Base-by-base conservation (phyloP, 2,888 invertebrate genomes). In the Pristionchus japonicus region DNA sequence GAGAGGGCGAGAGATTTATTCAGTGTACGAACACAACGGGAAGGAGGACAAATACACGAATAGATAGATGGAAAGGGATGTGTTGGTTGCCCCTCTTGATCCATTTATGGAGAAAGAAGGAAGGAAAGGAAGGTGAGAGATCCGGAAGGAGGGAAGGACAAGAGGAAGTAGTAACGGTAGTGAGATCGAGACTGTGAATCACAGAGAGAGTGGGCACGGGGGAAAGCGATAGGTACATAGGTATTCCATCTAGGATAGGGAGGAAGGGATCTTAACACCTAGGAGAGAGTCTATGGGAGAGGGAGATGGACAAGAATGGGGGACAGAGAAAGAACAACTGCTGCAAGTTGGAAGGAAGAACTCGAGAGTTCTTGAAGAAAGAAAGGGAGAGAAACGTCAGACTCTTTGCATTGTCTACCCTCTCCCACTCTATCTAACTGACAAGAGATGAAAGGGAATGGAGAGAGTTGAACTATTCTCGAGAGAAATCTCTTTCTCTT, bases 291-390 rank as follows among this genome's bases (percentile, higher is more conserved):
- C 31, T 82, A 37, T 52, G 34, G 13, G 37, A 34, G 17, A 34
- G 80, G 31, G 15, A 9, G 47, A 47, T 47, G 34, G 64, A 13
- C n/a, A n/a, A n/a, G n/a, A 11, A 82, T 52, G 52, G 82, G 82
- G 52, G 34, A 82, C 49, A 23, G 13, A 47, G 27, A 47, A 77
- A 77, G 77, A 77, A 77, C 77, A 77, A 77, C 77, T 77, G 77
- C 77, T 47, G 43, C 77, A n/a, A 23, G 43, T 43, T 77, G 77
- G 77, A 47, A 77, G n/a, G 74, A 77, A 77, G 77, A 77, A 77
- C 77, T 77, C 43, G 77, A 77, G 77, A 77, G 77, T 77, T 77
- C 77, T n/a, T n/a, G 43, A 47, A 74, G 43, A 47, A 34, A 77
- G 43, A 40, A 9, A 40, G 74, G 27, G 37, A 70, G 67, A 3